phyloP scores from a whole-genome alignment of 2,888 invertebrate species.

The Nomada ruficornis region DNA sequence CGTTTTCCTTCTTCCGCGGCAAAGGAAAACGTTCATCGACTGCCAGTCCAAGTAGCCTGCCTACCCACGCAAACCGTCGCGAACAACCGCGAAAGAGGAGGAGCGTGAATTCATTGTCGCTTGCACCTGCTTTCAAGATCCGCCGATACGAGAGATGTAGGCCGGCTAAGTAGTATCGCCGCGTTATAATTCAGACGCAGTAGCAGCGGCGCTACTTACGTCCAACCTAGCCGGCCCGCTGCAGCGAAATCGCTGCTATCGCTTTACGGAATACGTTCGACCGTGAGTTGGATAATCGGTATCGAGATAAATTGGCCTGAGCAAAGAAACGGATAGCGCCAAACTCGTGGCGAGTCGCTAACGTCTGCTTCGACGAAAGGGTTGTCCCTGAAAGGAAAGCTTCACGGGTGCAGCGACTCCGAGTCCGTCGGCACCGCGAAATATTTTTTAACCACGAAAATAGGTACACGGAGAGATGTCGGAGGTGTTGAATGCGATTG shows the following conservation, averaged over 20 bases:
- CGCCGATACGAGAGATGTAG: background rate
- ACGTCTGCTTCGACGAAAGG: background rate
- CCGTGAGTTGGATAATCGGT: slow-evolving; percentile 48
- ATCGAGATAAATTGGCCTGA: too few relatives aligned
- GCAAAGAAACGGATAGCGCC: slow-evolving; percentile 75
- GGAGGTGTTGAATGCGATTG: slow-evolving; percentile 74
- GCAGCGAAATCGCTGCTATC: slow-evolving; percentile 29
- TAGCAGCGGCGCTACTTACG: background rate
- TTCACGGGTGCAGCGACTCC: too few relatives aligned
- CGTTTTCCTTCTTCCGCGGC: slow-evolving; percentile 45
- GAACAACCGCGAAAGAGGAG: slow-evolving; percentile 17
- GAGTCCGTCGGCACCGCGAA: slow-evolving; percentile 8
- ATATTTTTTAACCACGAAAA: slow-evolving; percentile 43
- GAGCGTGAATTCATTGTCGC: slow-evolving; percentile 5
- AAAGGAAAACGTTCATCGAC: slow-evolving; percentile 36
- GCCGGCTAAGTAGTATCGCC: slow-evolving; percentile 4
- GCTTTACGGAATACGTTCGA: slow-evolving; percentile 31
- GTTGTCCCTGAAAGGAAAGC: background rate
- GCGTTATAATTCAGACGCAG: slow-evolving; percentile 27
- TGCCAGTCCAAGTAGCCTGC: background rate
- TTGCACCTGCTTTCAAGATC: background rate
- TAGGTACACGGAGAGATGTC: slow-evolving; percentile 52
- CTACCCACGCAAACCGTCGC: background rate
- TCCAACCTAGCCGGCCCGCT: background rate
- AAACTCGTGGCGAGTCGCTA: slow-evolving; percentile 16